Evolutionary conservation across 2,888 invertebrate species (phyloP), one percentile per base, ranked within the genome.

Genomic region (Stenotaenia linearis): DNA sequence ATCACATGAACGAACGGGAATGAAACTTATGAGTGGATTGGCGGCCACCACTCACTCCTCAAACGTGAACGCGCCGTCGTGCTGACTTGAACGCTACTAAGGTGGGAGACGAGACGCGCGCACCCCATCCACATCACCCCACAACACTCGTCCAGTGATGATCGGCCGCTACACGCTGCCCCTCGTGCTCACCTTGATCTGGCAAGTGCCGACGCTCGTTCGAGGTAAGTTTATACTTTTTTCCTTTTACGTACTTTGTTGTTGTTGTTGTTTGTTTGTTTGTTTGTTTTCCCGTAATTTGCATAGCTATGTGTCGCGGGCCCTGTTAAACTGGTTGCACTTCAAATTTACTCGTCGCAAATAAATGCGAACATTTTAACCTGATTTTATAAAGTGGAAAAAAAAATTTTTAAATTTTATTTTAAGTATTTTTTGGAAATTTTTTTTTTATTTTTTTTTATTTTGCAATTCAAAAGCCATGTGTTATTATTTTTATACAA

Each of bases 1-100:
- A 75, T 75, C 75, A 75, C 75, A 75, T 75, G 75, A 75, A 75
- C 75, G 75, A 32, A 56, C 56, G 56, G 56, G 56, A 56, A 28
- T 75, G 75, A n/a, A 75, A 32, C 75, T 75, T 75, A 25, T 28
- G 75, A 75, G 75, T 75, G 28, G 75, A 75, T 32, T 75, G 30
- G 30, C 75, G 30, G 32, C 28, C 75, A 75, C 75, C 32, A 28
- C 32, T 28, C 75, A 28, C 28, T 32, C 28, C 75, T 28, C 75
- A 75, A 75, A 75, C 75, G 30, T 75, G 56, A 56, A 56, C 56
- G 56, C 56, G 56, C 56, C 56, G 56, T 12, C 56, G 56, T 21
- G 56, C 56, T 23, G 56, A 56, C 56, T 21, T 9, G 21, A 56
- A 56, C 45, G 45, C 45, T 18, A 12, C 56, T 6, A 21, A 56